Evolutionary conservation across 1,140 invertebrate species (phyloP).

Genomic region (Conopomorpha cramerella): DNA sequence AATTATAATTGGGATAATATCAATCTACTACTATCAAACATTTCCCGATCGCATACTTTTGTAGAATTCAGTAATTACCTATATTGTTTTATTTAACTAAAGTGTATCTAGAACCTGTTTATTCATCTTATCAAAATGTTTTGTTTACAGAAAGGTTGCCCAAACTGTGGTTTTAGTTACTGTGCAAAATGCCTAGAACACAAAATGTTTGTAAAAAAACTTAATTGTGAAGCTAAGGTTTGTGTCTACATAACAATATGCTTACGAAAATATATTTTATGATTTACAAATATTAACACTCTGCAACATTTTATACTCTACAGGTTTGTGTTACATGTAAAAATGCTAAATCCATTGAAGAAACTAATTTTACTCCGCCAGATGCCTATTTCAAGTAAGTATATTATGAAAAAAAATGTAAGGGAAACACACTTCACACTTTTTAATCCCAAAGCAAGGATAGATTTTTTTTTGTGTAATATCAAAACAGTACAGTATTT

Average conservation of each 20-base stretch:
- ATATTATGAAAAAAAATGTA: too few species aligned
- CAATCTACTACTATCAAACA: too few species aligned
- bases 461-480: not conserved
- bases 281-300: slow-evolving; percentile 14
- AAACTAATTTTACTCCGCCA: slow-evolving; percentile 32
- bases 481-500: too few species aligned
- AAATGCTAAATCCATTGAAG: slow-evolving; percentile 12
- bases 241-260: slow-evolving; percentile 18
- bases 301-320: slow-evolving; percentile 5
- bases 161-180: slow-evolving; percentile 67
- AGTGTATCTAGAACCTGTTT: too few species aligned
- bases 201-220: slow-evolving; percentile 53
- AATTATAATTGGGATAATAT: too few species aligned
- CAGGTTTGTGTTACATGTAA: slow-evolving; percentile 48
- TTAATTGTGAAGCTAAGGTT: slow-evolving; percentile 40
- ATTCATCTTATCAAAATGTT: too few species aligned
- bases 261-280: slow-evolving; percentile 26
- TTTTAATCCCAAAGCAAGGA: not conserved
- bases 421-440: not conserved
- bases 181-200: slow-evolving; percentile 66
- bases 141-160: slow-evolving; percentile 62
- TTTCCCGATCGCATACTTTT: too few species aligned
- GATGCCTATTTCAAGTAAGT: slow-evolving; percentile 58
- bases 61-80: too few species aligned
- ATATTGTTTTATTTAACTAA: too few species aligned